Conservation (phyloP, 2,797 vertebrate species). For the Melanotaenia pygmaea region DNA sequence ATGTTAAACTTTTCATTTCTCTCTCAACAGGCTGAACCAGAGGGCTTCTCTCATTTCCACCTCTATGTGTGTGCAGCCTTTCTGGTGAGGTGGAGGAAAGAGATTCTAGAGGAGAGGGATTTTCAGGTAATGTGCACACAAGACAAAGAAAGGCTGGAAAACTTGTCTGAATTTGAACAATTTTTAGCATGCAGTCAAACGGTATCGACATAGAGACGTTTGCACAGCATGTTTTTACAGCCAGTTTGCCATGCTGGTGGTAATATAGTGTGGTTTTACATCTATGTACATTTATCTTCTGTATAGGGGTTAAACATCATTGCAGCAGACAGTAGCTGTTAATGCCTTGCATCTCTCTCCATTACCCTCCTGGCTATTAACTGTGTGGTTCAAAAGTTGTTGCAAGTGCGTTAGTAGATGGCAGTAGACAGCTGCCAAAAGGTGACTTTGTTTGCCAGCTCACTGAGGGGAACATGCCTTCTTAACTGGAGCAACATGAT, state of each 20-base stretch:
- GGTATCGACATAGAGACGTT: no score
- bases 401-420: constrained; percentile 77
- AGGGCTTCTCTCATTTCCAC: constrained; percentile 98
- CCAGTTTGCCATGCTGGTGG: constrained; percentile 16
- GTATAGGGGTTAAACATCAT: constrained; percentile 23
- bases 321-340: constrained; percentile 34
- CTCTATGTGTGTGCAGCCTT: constrained; percentile 98
- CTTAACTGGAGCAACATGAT: constrained; percentile 56
- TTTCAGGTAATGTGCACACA: constrained; percentile 89
- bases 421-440: constrained; percentile 79
- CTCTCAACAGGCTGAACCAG: constrained; percentile 90
- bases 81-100: constrained; percentile 93
- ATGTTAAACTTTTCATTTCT: constrained; percentile 26
- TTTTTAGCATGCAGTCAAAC: background rate
- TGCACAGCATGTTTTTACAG: background rate
- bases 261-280: background rate
- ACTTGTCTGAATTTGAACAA: background rate
- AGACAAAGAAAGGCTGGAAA: constrained; percentile 10
- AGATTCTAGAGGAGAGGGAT: constrained; percentile 95
- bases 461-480: constrained; percentile 61
- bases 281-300: constrained; percentile 33
- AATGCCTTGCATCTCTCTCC: constrained; percentile 71
- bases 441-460: constrained; percentile 76
- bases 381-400: constrained; percentile 66
- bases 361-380: constrained; percentile 74